Evolutionary conservation across 2,888 invertebrate genomes (phyloP).

Genomic region (Agonopterix alstromeriana): DNA sequence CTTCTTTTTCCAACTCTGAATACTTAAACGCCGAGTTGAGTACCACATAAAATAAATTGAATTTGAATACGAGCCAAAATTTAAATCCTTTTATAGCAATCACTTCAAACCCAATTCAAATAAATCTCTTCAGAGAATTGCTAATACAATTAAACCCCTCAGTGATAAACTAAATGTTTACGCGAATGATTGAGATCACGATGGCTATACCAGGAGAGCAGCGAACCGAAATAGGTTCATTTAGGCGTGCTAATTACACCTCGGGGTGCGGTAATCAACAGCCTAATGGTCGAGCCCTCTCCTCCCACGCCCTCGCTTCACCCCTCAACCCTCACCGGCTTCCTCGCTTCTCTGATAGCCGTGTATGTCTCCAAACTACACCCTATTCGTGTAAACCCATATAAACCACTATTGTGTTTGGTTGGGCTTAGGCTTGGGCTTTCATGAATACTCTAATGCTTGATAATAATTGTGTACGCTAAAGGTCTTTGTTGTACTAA

Average conservation of each 20-base stretch:
- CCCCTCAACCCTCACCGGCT: neutral
- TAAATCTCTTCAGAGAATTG: neutral
- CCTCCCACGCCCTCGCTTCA: constrained; percentile 16
- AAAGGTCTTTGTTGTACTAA: constrained; percentile 20
- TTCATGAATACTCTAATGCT: neutral
- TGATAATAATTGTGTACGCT: neutral
- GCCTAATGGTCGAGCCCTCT: constrained; percentile 47
- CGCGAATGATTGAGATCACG: constrained; percentile 35
- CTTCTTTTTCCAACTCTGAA: too few relatives aligned
- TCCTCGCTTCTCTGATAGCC: neutral
- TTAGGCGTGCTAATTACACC: constrained; percentile 63
- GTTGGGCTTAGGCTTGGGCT: neutral
- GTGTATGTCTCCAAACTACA: too few relatives aligned
- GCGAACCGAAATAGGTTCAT: constrained; percentile 55
- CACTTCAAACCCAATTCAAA: too few relatives aligned
- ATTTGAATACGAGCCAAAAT: too few relatives aligned
- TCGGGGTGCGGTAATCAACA: constrained; percentile 54
- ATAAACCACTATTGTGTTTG: too few relatives aligned
- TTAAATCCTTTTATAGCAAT: too few relatives aligned
- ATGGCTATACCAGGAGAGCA: constrained; percentile 43
- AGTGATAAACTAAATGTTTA: constrained; percentile 22
- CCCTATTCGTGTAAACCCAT: too few relatives aligned
- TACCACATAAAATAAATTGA: too few relatives aligned
- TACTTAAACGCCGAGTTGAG: too few relatives aligned
- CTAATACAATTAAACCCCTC: constrained; percentile 4